Evolutionary conservation across 2,888 invertebrate genomes (phyloP), one percentile per base, ranked within the genome.

Genomic region (Megastigmus dorsalis): DNA sequence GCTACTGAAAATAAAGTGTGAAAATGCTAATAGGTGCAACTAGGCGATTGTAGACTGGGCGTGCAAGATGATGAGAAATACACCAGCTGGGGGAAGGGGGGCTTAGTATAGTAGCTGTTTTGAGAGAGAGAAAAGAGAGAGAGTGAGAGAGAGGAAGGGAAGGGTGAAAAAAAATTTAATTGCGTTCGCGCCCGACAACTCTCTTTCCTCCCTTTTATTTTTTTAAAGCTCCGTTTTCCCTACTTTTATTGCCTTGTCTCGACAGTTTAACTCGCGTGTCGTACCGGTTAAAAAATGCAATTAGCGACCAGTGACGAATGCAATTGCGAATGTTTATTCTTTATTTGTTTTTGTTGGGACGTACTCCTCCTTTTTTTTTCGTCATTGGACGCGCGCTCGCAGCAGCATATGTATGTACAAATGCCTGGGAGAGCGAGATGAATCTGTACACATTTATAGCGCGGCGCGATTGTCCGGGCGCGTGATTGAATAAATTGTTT

Each of bases 191-290:
- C n/a, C 33, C 6, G 26, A 50, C 20, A n/a, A 38, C 18, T 28
- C 18, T 52, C 20, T 18, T 48, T 15, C 13, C 18, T 36, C 9
- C 15, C 38, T 4, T 45, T 33, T 62, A 6, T 63, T 33, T 33
- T 45, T 18, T 7, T 43, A 7, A 28, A 30, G 9, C 60, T 5
- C 45, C 28, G 2, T 10, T 54, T 20, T 26, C 18, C 28, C 0
- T 33, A 18, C 52, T 54, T 55, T 43, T 54, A 45, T 33, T 41
- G 55, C 10, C 36, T 36, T 13, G 43, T 45, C 66, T 20, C 66
- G 43, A 55, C 55, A 66, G 41, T 66, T 66, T 66, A 66, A 38
- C 66, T 66, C 52, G 33, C 43, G 54, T 18, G 30, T n/a, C 54
- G 43, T n/a, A n/a, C 10, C 10, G 23, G 23, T 43, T 55, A 18